Percentiles rank a stretch among this genome's conserved stretches.
These are phyloP conservation scores for Listrodromus nycthemerus DNA, from an alignment of 2,888 invertebrate species.

Conservation along the genomic window DNA sequence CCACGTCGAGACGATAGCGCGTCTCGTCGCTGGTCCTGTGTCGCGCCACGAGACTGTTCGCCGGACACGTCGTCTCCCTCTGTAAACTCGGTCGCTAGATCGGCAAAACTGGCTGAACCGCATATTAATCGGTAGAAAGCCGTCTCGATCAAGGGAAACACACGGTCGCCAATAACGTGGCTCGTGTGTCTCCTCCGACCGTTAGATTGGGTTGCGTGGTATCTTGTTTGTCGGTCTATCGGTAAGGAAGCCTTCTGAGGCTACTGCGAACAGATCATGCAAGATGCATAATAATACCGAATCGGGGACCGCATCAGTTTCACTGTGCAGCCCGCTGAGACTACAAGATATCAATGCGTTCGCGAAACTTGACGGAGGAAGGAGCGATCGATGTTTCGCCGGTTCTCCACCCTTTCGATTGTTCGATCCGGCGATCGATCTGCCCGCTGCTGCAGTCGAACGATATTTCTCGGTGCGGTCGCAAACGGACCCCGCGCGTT, in stretches of 20 bases:
- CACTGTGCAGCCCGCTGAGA: neutral
- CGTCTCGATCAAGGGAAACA: constrained; percentile 62
- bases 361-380: neutral
- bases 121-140: constrained; percentile 79
- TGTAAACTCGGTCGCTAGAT: constrained; percentile 67
- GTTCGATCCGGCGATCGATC: constrained; percentile 46
- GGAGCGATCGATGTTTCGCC: neutral
- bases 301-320: neutral
- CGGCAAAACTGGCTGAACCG: constrained; percentile 69
- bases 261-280: constrained; percentile 29
- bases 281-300: constrained; percentile 15
- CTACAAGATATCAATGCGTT: neutral
- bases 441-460: neutral
- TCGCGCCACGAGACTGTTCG: constrained; percentile 68
- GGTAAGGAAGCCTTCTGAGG: constrained; percentile 32
- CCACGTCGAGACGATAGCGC: constrained; percentile 44
- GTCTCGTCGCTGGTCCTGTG: constrained; percentile 61
- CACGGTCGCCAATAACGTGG: constrained; percentile 11
- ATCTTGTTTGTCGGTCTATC: constrained; percentile 20
- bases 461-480: constrained; percentile 70
- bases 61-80: constrained; percentile 39
- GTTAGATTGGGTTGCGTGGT: neutral
- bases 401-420: constrained; percentile 33
- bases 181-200: constrained; percentile 22
- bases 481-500: constrained; percentile 63